These are phyloP conservation scores for Taenaris catops DNA, from an alignment of 2,888 invertebrate species.

Conservation along the genomic window DNA sequence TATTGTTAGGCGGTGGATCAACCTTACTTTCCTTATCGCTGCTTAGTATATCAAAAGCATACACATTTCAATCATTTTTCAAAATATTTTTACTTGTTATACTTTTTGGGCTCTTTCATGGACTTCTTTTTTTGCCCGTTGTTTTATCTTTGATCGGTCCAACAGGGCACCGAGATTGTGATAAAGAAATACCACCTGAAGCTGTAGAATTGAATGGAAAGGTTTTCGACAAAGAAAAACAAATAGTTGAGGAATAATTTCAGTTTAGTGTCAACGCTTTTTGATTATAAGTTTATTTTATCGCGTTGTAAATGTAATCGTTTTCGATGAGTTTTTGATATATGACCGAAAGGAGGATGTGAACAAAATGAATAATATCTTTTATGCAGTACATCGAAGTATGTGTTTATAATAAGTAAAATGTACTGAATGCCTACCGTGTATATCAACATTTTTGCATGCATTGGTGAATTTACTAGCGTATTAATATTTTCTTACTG, in stretches of 20 bases:
- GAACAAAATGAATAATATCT: too few relatives aligned
- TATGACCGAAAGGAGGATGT: too few relatives aligned
- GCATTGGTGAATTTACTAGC: too few relatives aligned
- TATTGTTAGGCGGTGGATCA: conserved; percentile 88
- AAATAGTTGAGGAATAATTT: conserved; percentile 16
- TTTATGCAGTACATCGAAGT: too few relatives aligned
- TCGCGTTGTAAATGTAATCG: too few relatives aligned
- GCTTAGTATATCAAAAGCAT: conserved; percentile 85
- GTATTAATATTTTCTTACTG: too few relatives aligned
- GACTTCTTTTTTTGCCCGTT: conserved; percentile 87
- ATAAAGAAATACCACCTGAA: conserved; percentile 37
- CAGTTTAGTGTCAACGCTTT: conserved; percentile 1
- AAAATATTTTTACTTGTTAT: conserved; percentile 89
- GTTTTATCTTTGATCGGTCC: conserved; percentile 87
- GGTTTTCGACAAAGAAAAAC: conserved; percentile 25
- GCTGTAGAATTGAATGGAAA: conserved; percentile 56
- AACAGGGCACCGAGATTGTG: conserved; percentile 52
- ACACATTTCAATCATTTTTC: conserved; percentile 87
- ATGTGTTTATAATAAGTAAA: too few relatives aligned
- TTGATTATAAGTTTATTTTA: too few relatives aligned
- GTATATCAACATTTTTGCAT: too few relatives aligned
- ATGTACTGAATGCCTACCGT: too few relatives aligned
- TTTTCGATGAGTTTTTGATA: too few relatives aligned
- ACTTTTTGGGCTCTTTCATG: conserved; percentile 88
- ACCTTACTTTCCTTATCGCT: conserved; percentile 86